Evolutionary conservation across 1,140 invertebrate genomes (phyloP).

Genomic region (Anastrepha ludens): DNA sequence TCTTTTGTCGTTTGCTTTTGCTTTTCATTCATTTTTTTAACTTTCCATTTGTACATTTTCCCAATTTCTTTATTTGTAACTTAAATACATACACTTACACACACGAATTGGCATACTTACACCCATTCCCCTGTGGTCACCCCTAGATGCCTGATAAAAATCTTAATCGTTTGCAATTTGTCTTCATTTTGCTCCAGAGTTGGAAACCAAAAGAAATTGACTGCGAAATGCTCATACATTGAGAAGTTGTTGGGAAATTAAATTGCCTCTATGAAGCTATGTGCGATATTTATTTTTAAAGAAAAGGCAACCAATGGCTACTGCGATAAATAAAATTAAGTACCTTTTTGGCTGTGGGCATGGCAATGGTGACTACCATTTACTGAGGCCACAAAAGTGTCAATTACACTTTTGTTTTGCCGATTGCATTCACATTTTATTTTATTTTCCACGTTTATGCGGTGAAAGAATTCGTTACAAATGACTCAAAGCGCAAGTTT

Average conservation of each 20-base stretch:
- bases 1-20: background rate
- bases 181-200: background rate
- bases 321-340: background rate
- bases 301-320: background rate
- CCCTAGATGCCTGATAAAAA: slow-evolving; percentile 20
- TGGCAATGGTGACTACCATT: background rate
- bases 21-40: background rate
- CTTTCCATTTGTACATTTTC: background rate
- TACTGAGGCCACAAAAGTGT: slow-evolving; percentile 33
- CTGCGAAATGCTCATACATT: background rate
- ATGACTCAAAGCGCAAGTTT: background rate
- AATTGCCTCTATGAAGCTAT: background rate
- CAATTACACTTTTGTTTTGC: background rate
- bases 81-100: background rate
- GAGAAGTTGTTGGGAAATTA: background rate
- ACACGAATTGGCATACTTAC: background rate
- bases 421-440: background rate
- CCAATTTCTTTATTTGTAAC: slow-evolving; percentile 12
- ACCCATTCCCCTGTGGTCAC: background rate
- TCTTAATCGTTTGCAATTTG: slow-evolving; percentile 52
- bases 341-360: background rate
- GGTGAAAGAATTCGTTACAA: background rate
- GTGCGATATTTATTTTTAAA: slow-evolving; percentile 7
- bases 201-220: background rate
- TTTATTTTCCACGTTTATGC: background rate